Conservation (phyloP, 2,113 vertebrate genomes). For the Oxyura jamaicensis region DNA sequence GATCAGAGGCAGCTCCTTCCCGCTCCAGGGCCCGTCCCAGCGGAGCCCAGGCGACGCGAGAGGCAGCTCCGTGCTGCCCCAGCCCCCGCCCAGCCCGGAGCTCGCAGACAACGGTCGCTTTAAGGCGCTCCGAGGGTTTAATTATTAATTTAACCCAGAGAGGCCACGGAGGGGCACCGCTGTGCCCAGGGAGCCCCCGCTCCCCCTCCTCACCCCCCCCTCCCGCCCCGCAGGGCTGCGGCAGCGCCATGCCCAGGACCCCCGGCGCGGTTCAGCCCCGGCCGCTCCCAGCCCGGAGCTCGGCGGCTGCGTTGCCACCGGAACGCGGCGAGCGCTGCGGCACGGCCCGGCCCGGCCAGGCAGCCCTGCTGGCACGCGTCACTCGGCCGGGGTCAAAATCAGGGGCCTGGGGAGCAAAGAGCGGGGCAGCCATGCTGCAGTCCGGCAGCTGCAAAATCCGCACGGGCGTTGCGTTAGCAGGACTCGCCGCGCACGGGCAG, state of each 20-base stretch:
- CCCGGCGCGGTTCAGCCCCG: too few relatives aligned
- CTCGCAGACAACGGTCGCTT: background rate
- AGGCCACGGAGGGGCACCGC: too few relatives aligned
- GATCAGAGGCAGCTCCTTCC: too few relatives aligned
- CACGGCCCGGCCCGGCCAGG: too few relatives aligned
- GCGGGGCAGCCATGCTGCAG: background rate
- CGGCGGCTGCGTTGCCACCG: too few relatives aligned
- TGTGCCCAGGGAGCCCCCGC: too few relatives aligned
- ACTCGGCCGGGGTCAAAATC: background rate
- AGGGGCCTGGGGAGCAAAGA: background rate
- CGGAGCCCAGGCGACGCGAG: fast-evolving
- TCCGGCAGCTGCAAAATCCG: background rate
- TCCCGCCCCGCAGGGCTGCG: too few relatives aligned
- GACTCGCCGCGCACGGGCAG: fast-evolving
- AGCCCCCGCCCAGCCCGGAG: background rate
- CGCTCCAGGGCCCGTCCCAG: background rate
- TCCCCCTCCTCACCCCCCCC: too few relatives aligned
- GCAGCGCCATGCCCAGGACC: too few relatives aligned
- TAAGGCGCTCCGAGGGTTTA: background rate
- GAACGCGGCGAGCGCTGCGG: too few relatives aligned
- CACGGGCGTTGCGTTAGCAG: fast-evolving
- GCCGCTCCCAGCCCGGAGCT: too few relatives aligned
- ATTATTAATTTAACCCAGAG: background rate
- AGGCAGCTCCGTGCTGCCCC: fast-evolving
- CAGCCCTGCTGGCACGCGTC: background rate